These are phyloP conservation scores for Xestia ashworthii DNA, from an alignment of 2,888 invertebrate species.

Conservation along the genomic window DNA sequence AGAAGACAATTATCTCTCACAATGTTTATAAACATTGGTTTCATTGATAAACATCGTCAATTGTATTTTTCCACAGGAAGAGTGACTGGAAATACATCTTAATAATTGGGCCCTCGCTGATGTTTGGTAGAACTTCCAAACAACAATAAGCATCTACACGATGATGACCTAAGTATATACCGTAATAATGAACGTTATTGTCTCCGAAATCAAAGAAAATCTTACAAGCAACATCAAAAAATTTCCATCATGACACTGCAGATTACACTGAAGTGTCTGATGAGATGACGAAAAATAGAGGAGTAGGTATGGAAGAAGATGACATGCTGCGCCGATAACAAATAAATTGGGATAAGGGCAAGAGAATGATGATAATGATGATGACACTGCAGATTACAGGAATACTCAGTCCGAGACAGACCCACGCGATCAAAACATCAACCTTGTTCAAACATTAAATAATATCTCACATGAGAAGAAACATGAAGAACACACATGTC, in stretches of 20 bases:
- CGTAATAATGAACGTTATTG: background rate
- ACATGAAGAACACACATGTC: slow-evolving; percentile 17
- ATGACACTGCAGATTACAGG: background rate
- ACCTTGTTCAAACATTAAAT: slow-evolving; percentile 26
- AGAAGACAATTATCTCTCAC: slow-evolving; percentile 37
- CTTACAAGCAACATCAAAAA: background rate
- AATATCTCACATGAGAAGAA: slow-evolving; percentile 26
- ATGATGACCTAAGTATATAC: too few species aligned
- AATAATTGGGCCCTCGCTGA: background rate
- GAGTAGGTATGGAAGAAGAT: too few species aligned
- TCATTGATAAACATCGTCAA: slow-evolving; percentile 11
- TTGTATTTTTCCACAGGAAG: slow-evolving; percentile 1
- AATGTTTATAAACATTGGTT: slow-evolving; percentile 20
- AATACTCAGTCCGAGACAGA: background rate
- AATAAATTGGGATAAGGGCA: too few species aligned
- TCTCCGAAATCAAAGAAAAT: background rate
- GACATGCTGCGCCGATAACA: too few species aligned
- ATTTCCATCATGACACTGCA: background rate
- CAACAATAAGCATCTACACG: background rate
- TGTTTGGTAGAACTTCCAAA: background rate
- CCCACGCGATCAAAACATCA: slow-evolving; percentile 16
- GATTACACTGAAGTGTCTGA: background rate
- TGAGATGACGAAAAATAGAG: too few species aligned
- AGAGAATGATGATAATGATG: too few species aligned
- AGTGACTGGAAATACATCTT: background rate